These are phyloP conservation scores for Onychostoma macrolepis DNA, from an alignment of 2,113 vertebrate genomes.

Conservation along the genomic window DNA sequence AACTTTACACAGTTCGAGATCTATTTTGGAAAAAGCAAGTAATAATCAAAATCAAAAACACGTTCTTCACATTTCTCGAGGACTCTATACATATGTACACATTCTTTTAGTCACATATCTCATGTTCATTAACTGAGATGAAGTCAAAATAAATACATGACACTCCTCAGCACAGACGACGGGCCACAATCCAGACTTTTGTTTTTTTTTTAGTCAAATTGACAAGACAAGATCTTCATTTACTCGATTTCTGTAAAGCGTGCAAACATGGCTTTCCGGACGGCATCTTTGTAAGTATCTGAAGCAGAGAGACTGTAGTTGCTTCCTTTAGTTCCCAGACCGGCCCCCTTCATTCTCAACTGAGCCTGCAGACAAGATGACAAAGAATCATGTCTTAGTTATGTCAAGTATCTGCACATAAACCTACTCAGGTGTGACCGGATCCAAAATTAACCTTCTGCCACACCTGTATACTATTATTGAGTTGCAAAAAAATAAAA, in stretches of 20 bases:
- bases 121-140: not conserved
- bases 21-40: slow-evolving; percentile 57
- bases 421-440: not conserved
- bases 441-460: not conserved
- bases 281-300: slow-evolving; percentile 95
- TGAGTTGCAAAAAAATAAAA: not conserved
- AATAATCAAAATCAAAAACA: slow-evolving; percentile 48
- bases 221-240: slow-evolving; percentile 33
- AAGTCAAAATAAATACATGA: slow-evolving; percentile 26
- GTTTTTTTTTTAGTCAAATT: not conserved
- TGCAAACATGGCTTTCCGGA: slow-evolving; percentile 98
- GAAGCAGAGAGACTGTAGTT: slow-evolving; percentile 90
- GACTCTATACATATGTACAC: slow-evolving; percentile 68
- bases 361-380: slow-evolving; percentile 81
- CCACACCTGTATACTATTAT: not conserved
- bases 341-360: slow-evolving; percentile 91
- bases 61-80: slow-evolving; percentile 39
- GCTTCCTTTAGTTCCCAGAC: slow-evolving; percentile 93
- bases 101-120: slow-evolving; percentile 30
- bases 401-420: not conserved
- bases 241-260: slow-evolving; percentile 97
- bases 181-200: not conserved
- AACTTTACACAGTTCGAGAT: slow-evolving; percentile 75
- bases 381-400: not conserved
- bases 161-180: not conserved